A percentile compares a stretch with the other conserved stretches of the same genome.
Conservation (phyloP, 2,888 invertebrate genomes). For the Cataglyphis rosenhaueri region DNA sequence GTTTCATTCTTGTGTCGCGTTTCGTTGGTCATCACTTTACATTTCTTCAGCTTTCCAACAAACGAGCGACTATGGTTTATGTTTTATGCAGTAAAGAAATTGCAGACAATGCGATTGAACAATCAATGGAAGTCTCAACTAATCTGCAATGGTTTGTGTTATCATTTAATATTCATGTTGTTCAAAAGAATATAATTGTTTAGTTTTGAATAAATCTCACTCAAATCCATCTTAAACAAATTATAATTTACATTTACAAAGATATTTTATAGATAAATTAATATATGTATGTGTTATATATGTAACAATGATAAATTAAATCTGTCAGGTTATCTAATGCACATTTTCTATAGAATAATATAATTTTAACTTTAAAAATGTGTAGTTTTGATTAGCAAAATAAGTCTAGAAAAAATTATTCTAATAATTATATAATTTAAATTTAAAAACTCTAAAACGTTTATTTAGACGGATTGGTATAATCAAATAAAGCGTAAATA, state of each 20-base stretch:
- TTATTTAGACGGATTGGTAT: too few species aligned
- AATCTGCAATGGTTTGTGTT: background rate
- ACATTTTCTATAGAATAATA: background rate
- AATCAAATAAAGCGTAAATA: too few species aligned
- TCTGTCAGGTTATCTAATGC: background rate
- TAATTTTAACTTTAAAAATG: too few species aligned
- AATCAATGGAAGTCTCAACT: background rate
- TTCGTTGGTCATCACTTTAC: background rate
- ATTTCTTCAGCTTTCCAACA: background rate
- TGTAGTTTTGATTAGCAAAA: too few species aligned
- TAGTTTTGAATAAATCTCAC: background rate
- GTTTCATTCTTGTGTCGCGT: background rate
- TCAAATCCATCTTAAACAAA: background rate
- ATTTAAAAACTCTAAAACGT: too few species aligned
- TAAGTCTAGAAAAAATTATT: too few species aligned
- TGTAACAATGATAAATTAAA: background rate
- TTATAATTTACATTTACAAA: background rate
- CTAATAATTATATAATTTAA: too few species aligned
- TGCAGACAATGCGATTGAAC: background rate
- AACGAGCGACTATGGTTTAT: background rate
- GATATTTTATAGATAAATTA: background rate
- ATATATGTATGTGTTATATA: background rate
- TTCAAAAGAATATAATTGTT: background rate
- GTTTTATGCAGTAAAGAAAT: background rate
- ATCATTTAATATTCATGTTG: background rate